Evolutionary conservation across 2,888 invertebrate genomes (phyloP).

Genomic region (Leptinotarsa peninsularis): DNA sequence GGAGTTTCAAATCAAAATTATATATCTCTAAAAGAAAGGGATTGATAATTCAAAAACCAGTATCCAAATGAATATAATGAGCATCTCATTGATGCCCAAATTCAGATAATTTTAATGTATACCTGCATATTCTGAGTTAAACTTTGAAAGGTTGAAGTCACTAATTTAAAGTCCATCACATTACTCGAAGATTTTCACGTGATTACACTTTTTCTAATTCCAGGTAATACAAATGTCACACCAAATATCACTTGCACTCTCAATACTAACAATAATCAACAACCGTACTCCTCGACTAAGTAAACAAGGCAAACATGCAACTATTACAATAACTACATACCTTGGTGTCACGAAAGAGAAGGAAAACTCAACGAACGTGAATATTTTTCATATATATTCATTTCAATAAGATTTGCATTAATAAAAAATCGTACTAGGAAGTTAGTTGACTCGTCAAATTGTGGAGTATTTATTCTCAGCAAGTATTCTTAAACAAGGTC

Average conservation of each 20-base stretch:
- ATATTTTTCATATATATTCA: constrained; percentile 25
- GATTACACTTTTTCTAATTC: too few relatives aligned
- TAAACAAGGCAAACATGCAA: constrained; percentile 3
- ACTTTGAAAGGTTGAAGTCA: too few relatives aligned
- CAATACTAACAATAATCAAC: neutral
- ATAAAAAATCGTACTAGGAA: constrained; percentile 11
- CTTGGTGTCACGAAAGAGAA: constrained; percentile 11
- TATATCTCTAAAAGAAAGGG: too few relatives aligned
- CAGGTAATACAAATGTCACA: neutral
- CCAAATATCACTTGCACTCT: neutral
- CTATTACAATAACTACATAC: constrained; percentile 4
- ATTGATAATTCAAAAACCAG: too few relatives aligned
- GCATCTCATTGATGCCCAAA: too few relatives aligned
- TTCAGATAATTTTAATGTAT: too few relatives aligned
- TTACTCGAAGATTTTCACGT: too few relatives aligned
- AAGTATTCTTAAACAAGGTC: neutral
- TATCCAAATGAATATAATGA: too few relatives aligned
- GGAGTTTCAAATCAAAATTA: too few relatives aligned
- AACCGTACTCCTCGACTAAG: neutral
- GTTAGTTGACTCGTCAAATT: neutral
- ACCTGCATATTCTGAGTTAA: too few relatives aligned
- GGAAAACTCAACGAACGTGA: constrained; percentile 21
- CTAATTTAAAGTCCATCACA: too few relatives aligned
- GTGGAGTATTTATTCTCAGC: neutral
- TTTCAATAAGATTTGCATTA: constrained; percentile 27